phyloP scores from a whole-genome alignment of 2,888 invertebrate species.

The Epinotia nisella region DNA sequence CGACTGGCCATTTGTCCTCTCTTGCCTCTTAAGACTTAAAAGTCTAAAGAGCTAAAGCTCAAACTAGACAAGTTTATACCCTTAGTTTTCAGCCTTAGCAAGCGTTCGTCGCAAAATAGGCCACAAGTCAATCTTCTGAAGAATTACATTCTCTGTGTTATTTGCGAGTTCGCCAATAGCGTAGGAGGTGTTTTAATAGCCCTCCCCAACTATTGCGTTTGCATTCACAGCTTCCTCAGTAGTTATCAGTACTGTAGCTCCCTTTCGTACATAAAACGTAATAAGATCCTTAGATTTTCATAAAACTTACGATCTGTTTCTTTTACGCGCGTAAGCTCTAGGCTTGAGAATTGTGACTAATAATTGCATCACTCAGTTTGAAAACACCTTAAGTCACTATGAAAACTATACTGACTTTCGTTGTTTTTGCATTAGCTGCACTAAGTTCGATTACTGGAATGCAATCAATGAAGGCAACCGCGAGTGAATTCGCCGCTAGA shows the following conservation, averaged over 20 bases:
- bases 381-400: background rate
- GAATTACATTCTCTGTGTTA: conserved; percentile 58
- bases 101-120: no score
- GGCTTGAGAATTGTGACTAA: conserved; percentile 30
- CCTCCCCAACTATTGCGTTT: conserved; percentile 50
- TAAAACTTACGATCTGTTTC: conserved; percentile 2
- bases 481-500: no score
- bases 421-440: conserved; percentile 1
- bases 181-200: conserved; percentile 60
- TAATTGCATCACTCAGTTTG: background rate
- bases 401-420: background rate
- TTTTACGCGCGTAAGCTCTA: background rate
- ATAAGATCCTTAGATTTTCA: background rate
- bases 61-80: no score
- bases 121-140: conserved; percentile 42
- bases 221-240: conserved; percentile 40
- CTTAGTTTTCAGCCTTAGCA: no score
- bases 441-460: background rate
- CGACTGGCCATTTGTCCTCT: no score
- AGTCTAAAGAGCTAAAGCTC: no score
- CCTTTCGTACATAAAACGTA: background rate
- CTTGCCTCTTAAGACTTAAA: no score
- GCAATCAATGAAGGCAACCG: no score
- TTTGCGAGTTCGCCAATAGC: conserved; percentile 51
- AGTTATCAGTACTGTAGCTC: conserved; percentile 19